Evolutionary conservation across 2,888 invertebrate genomes (phyloP), one percentile per base, ranked within the genome.

Genomic region (Ormyrus rosae): DNA sequence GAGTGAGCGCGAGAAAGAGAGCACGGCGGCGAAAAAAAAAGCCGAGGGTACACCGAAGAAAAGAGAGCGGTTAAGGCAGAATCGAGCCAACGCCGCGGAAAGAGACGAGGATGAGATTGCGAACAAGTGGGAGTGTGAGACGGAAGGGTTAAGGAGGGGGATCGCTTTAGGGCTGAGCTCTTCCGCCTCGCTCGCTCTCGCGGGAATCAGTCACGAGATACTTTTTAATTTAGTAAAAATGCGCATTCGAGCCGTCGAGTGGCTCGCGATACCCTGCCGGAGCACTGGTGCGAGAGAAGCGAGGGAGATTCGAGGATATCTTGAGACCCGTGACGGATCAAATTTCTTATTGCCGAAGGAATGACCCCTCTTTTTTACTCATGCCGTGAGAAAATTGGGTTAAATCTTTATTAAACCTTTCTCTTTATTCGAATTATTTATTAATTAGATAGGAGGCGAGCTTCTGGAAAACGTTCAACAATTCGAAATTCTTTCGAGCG

Each of bases 171-270:
- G 87, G 86, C 84, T 84, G 84, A 85, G 83, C 13, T 83, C 85
- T 83, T 87, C 85, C 87, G 34, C 86, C 10, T 0, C 55, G 51
- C 48, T 65, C 5, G 58, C 53, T 51, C 55, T 55, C 45, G n/a
- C 19, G 51, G 34, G 9, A 63, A 56, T 78, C 74, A 88, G 89
- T 90, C 89, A 87, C 88, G 89, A 88, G 89, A 89, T 90, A 89
- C 89, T 90, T 90, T 90, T 90, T 90, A 90, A 90, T 90, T 90
- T 89, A 88, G 87, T 89, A 88, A 90, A 89, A 90, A 90, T 90
- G 89, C 88, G 87, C 89, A 88, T 89, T 90, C 89, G 86, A 88
- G 85, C 85, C 86, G 86, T 86, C 85, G 86, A 87, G 60, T 81
- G 73, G 71, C 56, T n/a, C 6, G 34, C 34, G 34, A 34, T 34